A percentile compares a stretch with the other conserved stretches of the same genome.
Evolutionary conservation across 2,797 vertebrate genomes (phyloP).

Genomic region (Acridotheres tristis): DNA sequence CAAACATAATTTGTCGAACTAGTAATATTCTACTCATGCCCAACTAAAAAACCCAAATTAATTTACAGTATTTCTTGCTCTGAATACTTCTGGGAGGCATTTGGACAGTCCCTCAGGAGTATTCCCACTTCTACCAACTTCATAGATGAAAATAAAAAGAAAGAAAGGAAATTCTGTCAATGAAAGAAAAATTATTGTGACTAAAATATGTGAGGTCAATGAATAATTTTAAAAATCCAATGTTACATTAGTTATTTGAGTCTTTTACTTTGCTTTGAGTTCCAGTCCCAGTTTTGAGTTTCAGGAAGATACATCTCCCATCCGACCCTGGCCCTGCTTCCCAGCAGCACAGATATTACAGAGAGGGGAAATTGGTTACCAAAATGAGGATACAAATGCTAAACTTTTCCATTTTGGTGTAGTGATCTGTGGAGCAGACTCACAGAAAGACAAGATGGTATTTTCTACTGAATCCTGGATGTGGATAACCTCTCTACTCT

Average conservation of each 20-base stretch:
- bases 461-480: background rate
- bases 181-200: background rate
- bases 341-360: background rate
- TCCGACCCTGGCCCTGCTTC: background rate
- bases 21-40: background rate
- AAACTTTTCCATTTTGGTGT: background rate
- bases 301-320: background rate
- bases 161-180: background rate
- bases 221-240: background rate
- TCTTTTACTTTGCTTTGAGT: background rate
- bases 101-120: background rate
- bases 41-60: background rate
- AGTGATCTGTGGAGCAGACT: background rate
- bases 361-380: background rate
- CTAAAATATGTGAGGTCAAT: background rate
- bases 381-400: background rate
- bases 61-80: background rate
- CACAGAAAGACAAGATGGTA: background rate
- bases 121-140: background rate
- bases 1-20: background rate
- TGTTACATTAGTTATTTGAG: background rate
- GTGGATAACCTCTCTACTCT: background rate
- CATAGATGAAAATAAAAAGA: background rate
- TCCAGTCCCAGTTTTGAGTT: background rate
- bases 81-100: background rate